These are phyloP conservation scores for Aurelia aurita complex sp. Pacific DNA, from an alignment of 30 jellyfish, hydroid and myxozoan species.

Conservation along the genomic window DNA sequence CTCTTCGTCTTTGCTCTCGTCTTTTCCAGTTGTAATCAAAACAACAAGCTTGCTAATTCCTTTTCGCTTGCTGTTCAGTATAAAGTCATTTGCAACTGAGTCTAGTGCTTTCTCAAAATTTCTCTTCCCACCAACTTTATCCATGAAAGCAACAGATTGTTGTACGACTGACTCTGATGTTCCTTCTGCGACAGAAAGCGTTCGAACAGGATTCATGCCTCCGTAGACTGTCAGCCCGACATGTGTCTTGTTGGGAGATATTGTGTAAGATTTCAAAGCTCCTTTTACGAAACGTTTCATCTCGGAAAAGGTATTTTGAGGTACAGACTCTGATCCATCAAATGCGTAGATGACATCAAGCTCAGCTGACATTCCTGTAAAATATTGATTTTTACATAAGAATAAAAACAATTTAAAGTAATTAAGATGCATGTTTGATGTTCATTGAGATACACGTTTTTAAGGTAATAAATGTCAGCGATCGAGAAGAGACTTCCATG, in stretches of 20 bases:
- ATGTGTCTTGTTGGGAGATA: conserved; percentile 45
- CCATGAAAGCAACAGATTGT: not conserved
- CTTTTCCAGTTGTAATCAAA: conserved; percentile 54
- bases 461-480: no score
- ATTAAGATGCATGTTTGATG: no score
- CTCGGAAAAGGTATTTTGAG: conserved; percentile 10
- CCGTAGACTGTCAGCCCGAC: conserved; percentile 66
- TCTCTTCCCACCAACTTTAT: conserved; percentile 52
- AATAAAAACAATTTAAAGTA: no score
- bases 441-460: no score
- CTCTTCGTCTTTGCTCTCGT: not conserved
- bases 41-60: conserved; percentile 49
- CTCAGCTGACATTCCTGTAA: conserved; percentile 21
- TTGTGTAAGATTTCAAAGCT: conserved; percentile 21
- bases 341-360: conserved; percentile 67
- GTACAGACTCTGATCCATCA: conserved; percentile 66
- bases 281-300: conserved; percentile 55
- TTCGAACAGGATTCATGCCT: not conserved
- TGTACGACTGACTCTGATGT: not conserved
- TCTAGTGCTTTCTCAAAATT: conserved; percentile 50
- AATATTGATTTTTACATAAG: not conserved
- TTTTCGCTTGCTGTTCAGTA: not conserved
- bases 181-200: conserved; percentile 26
- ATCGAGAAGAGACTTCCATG: no score
- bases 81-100: not conserved